Evolutionary conservation across 2,888 invertebrate genomes (phyloP).

Genomic region (Muscina levida): DNA sequence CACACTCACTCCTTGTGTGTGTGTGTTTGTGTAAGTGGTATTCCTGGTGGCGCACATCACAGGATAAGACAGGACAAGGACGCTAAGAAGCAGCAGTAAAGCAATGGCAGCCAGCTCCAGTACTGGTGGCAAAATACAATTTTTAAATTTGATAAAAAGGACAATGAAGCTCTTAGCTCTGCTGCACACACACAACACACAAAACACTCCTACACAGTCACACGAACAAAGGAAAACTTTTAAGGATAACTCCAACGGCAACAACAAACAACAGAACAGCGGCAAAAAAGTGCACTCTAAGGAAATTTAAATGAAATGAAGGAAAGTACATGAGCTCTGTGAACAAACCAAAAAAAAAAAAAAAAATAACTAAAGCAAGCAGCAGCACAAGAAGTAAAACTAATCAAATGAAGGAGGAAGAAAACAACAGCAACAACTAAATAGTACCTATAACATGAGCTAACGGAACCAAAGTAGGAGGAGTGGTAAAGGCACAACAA

Average conservation of each 20-base stretch:
- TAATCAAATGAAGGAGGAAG: slow-evolving; percentile 64
- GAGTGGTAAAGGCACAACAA: slow-evolving; percentile 65
- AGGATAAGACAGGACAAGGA: slow-evolving; percentile 60
- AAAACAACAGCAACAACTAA: slow-evolving; percentile 55
- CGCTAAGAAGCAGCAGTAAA: slow-evolving; percentile 54
- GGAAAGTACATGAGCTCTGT: slow-evolving; percentile 39
- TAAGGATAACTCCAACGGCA: slow-evolving; percentile 23
- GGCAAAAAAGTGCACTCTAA: slow-evolving; percentile 69
- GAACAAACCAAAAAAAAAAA: too few species aligned
- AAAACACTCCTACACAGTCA: background rate
- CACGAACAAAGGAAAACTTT: slow-evolving; percentile 10
- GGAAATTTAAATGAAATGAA: slow-evolving; percentile 66
- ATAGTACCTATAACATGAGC: slow-evolving; percentile 62
- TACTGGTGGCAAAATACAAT: slow-evolving; percentile 48
- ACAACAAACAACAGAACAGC: slow-evolving; percentile 56
- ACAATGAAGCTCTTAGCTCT: slow-evolving; percentile 50
- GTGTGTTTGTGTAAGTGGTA: too few species aligned
- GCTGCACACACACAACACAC: background rate
- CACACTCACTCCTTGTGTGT: slow-evolving; percentile 46
- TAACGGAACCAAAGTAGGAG: slow-evolving; percentile 69
- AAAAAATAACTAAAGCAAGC: background rate
- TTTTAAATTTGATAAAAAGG: slow-evolving; percentile 65
- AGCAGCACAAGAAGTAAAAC: slow-evolving; percentile 58
- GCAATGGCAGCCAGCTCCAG: slow-evolving; percentile 32
- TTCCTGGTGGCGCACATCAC: slow-evolving; percentile 44